Evolutionary conservation across 1,140 invertebrate genomes (phyloP), one percentile per base, ranked within the genome.

Genomic region (Heliconius nattereri): DNA sequence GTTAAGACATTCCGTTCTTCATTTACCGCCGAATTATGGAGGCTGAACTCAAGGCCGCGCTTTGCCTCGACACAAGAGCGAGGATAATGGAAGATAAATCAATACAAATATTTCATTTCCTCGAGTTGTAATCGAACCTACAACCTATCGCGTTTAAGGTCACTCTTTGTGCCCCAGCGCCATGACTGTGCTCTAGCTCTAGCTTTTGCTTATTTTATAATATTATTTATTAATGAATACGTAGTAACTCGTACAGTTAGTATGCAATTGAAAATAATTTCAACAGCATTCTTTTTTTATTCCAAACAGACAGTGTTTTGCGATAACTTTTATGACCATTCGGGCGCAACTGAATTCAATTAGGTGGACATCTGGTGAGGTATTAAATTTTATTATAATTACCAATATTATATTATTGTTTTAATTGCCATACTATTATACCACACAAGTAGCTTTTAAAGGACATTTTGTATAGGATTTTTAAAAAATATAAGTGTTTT

Each of bases 321-420:
- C 35, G 82, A 85, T 83, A 79, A 83, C 70, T 79, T 81, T 83
- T 82, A 85, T 82, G 80, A 74, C 78, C 71, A 78, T 81, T 85
- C 80, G 75, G 78, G 81, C 81, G 84, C 84, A 83, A 83, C 82
- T 76, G 78, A 78, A 73, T 78, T 73, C 26, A 60, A 73, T 52
- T 76, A 73, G 73, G n/a, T 78, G 70, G 78, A 81, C 84, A 85
- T 81, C 73, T 83, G 79, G 60, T 49, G 70, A 20, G 1, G 57
- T 80, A 83, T 80, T 32, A 73, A 79, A 70, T 83, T 73, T 76
- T 78, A 73, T 80, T 78, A 26, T 76, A 78, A 76, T 78, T 60
- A 76, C 35, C 19, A 70, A 76, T 29, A 60, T 19, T 13, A 29
- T 66, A 66, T 66, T 16, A 16, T 11, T 29, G 1, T 13, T 66